These are phyloP conservation scores for Acipenser ruthenus DNA, from an alignment of 2,797 vertebrate genomes.

Conservation along the genomic window DNA sequence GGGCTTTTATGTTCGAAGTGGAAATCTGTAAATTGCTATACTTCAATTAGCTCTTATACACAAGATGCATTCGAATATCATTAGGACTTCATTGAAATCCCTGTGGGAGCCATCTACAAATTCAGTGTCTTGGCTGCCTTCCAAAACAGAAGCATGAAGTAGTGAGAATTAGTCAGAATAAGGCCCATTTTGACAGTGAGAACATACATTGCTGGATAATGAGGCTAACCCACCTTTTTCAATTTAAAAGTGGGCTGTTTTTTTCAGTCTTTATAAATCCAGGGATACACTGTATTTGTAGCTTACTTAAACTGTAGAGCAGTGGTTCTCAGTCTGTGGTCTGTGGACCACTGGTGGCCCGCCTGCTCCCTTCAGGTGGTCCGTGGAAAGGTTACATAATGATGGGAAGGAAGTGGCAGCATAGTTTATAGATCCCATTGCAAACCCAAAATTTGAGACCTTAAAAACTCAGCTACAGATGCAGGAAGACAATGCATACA, in stretches of 20 bases:
- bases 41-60: neutral
- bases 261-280: neutral
- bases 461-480: too few species aligned
- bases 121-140: conserved; percentile 3
- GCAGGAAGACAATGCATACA: too few species aligned
- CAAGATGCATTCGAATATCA: neutral
- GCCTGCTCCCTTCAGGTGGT: too few species aligned
- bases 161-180: neutral
- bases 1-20: neutral
- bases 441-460: too few species aligned
- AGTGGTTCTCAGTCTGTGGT: too few species aligned
- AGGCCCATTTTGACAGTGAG: neutral
- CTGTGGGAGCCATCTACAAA: neutral
- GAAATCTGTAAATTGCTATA: neutral
- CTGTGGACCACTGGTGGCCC: too few species aligned
- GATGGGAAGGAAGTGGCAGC: too few species aligned
- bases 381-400: too few species aligned
- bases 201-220: conserved; percentile 3
- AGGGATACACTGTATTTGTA: too few species aligned
- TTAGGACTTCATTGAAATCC: neutral
- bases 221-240: neutral
- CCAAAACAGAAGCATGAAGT: neutral
- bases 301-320: too few species aligned
- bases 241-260: neutral
- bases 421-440: too few species aligned